Evolutionary conservation across 2,113 vertebrate species (phyloP).

Genomic region (Ictalurus punctatus): DNA sequence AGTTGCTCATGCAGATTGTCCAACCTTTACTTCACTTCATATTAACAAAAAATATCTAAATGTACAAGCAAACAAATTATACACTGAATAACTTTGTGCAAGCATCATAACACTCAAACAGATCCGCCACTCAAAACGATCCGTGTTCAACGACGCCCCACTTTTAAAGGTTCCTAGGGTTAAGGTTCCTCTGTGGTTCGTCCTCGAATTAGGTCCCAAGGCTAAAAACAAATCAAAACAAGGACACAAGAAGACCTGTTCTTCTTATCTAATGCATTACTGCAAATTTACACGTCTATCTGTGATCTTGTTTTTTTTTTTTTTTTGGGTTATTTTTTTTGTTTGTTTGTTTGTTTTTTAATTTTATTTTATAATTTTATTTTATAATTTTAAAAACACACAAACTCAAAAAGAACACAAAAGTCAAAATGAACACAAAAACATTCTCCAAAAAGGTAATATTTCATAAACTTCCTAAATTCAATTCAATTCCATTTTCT

Average conservation of each 20-base stretch:
- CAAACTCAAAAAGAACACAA: too few relatives aligned
- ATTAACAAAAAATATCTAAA: neutral
- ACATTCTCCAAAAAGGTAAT: too few relatives aligned
- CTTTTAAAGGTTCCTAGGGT: constrained; percentile 11
- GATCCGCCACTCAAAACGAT: constrained; percentile 2
- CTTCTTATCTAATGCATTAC: neutral
- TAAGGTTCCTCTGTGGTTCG: neutral
- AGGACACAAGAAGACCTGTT: neutral
- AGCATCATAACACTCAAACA: neutral
- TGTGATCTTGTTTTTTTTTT: neutral
- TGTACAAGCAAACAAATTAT: too few relatives aligned
- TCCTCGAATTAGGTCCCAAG: neutral
- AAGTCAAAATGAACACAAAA: too few relatives aligned
- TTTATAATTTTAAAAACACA: too few relatives aligned
- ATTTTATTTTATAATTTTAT: too few relatives aligned
- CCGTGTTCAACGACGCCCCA: neutral
- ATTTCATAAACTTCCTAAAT: too few relatives aligned
- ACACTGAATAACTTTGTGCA: neutral
- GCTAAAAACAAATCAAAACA: neutral
- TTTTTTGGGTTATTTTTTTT: too few relatives aligned
- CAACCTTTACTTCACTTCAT: neutral
- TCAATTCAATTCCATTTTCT: too few relatives aligned
- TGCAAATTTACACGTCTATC: neutral
- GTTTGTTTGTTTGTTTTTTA: too few relatives aligned
- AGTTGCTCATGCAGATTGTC: neutral